phyloP scores from a whole-genome alignment of 2,113 vertebrate species.

The Notothenia rossii region DNA sequence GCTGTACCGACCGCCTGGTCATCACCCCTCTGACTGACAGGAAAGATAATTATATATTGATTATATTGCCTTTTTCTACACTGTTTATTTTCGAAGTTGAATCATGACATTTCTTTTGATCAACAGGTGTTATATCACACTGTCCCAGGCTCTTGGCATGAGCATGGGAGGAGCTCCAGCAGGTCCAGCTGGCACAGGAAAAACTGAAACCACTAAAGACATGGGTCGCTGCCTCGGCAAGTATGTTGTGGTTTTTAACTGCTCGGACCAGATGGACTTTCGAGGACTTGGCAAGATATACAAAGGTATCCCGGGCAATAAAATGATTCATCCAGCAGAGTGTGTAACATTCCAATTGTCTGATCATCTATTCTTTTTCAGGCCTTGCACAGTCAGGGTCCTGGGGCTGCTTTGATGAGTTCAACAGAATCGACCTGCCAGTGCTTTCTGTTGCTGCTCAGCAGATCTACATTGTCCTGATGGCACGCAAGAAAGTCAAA shows the following conservation, averaged over 20 bases:
- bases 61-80: not conserved
- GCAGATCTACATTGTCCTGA: conserved; percentile 94
- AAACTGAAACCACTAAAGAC: conserved; percentile 95
- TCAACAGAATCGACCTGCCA: conserved; percentile 96
- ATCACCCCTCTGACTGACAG: conserved; percentile 97
- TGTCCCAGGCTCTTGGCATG: conserved; percentile 97
- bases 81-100: not conserved
- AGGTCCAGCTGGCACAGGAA: conserved; percentile 96
- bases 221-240: conserved; percentile 98
- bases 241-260: conserved; percentile 98
- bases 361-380: conserved; percentile 63
- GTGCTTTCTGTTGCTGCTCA: conserved; percentile 97
- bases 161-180: conserved; percentile 97
- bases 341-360: not conserved
- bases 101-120: not conserved
- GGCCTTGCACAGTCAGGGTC: conserved; percentile 97
- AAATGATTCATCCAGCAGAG: not conserved
- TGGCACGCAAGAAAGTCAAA: conserved; percentile 92
- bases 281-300: conserved; percentile 96
- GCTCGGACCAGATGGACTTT: conserved; percentile 99
- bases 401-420: conserved; percentile 99
- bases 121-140: conserved; percentile 94
- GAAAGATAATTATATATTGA: conserved; percentile 72
- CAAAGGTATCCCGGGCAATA: conserved; percentile 85
- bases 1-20: conserved; percentile 97